These are phyloP conservation scores for Poeciliopsis turrubarensis DNA, from an alignment of 2,113 vertebrate species.

Conservation along the genomic window DNA sequence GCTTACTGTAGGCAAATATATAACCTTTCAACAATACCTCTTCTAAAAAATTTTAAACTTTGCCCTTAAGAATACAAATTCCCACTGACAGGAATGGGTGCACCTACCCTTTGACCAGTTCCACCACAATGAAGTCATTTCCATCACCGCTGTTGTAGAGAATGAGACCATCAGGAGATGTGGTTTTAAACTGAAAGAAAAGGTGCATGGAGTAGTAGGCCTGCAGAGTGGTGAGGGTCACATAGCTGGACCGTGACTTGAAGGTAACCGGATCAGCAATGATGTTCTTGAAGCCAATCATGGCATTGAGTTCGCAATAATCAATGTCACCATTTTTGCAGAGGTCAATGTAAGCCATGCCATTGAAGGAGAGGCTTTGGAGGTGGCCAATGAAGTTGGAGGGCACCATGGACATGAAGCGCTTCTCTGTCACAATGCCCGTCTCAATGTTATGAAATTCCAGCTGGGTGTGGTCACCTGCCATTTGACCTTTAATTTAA, in stretches of 20 bases:
- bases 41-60: neutral
- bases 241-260: slow-evolving; percentile 96
- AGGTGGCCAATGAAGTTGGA: slow-evolving; percentile 99
- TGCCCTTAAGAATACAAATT: neutral
- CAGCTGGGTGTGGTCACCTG: slow-evolving; percentile 95
- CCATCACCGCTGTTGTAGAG: slow-evolving; percentile 98
- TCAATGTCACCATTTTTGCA: slow-evolving; percentile 99
- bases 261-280: slow-evolving; percentile 98
- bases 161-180: slow-evolving; percentile 95
- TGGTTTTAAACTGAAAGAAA: slow-evolving; percentile 99
- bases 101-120: slow-evolving; percentile 97
- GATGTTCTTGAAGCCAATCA: slow-evolving; percentile 98
- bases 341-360: slow-evolving; percentile 98
- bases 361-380: slow-evolving; percentile 96
- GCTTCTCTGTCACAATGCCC: slow-evolving; percentile 96
- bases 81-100: neutral
- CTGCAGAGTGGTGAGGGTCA: slow-evolving; percentile 92
- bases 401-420: slow-evolving; percentile 90
- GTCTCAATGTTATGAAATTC: slow-evolving; percentile 99
- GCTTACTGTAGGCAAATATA: neutral
- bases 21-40: neutral
- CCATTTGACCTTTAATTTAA: slow-evolving; percentile 90
- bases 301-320: slow-evolving; percentile 97
- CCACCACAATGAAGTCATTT: slow-evolving; percentile 98
- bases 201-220: slow-evolving; percentile 99